These are phyloP conservation scores for Notarius quadriscutis DNA, from an alignment of 2,113 vertebrate species.

Conservation along the genomic window DNA sequence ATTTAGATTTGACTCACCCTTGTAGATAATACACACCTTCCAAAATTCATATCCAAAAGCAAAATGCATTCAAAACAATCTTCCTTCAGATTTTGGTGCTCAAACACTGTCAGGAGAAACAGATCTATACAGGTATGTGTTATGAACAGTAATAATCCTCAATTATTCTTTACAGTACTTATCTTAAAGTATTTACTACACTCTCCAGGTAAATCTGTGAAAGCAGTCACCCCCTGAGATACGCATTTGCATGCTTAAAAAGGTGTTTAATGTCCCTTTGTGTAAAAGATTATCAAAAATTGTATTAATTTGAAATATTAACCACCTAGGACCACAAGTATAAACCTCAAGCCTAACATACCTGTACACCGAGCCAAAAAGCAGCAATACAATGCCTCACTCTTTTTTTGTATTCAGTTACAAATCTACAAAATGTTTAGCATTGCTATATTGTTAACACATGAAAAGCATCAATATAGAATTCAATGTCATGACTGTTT, in stretches of 20 bases:
- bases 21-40: too few species aligned
- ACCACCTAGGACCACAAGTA: neutral
- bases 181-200: neutral
- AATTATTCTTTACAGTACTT: too few species aligned
- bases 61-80: too few species aligned
- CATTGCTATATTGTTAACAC: neutral
- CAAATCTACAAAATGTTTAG: neutral
- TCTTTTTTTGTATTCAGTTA: neutral
- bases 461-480: neutral
- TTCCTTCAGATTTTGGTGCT: too few species aligned
- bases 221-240: neutral
- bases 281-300: neutral
- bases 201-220: neutral
- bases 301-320: neutral
- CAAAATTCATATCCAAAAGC: too few species aligned
- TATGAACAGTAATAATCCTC: too few species aligned
- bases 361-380: neutral
- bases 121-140: too few species aligned
- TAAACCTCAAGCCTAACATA: neutral
- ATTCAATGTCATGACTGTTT: neutral
- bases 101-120: too few species aligned
- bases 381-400: neutral
- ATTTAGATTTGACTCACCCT: too few species aligned
- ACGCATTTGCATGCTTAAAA: neutral
- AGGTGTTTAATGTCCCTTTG: neutral